Evolutionary conservation across 2,113 vertebrate species (phyloP).

Genomic region (Ptilorrhoa leucosticta): DNA sequence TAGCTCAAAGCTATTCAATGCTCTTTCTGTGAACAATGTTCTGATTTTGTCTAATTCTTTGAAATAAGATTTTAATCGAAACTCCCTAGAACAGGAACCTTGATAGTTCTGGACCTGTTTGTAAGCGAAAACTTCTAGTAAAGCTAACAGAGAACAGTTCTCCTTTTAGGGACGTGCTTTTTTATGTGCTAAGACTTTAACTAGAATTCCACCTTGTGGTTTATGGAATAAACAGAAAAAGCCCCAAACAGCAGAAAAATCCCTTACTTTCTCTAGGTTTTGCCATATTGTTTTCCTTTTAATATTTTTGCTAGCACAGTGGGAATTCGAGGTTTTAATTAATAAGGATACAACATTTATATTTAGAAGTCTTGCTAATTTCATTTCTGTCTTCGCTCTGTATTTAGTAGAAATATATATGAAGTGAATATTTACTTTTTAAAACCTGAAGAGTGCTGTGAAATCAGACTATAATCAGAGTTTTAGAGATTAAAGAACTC

Average conservation of each 20-base stretch:
- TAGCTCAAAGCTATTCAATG: background rate
- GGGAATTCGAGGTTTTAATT: background rate
- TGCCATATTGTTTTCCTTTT: background rate
- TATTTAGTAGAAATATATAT: background rate
- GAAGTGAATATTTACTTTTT: background rate
- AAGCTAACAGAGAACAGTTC: background rate
- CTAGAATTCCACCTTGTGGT: background rate
- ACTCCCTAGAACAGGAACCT: background rate
- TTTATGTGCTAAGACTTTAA: background rate
- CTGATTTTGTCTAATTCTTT: background rate
- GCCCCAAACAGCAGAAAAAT: background rate
- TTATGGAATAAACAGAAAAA: background rate
- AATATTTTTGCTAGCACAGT: background rate
- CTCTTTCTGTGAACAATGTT: background rate
- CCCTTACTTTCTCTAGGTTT: background rate
- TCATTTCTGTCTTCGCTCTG: background rate
- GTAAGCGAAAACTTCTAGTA: background rate
- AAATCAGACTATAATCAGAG: background rate
- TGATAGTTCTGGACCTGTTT: background rate
- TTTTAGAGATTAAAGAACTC: background rate
- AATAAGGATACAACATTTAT: background rate
- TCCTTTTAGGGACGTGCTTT: background rate
- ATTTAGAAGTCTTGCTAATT: background rate
- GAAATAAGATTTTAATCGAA: background rate
- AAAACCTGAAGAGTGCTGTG: background rate